These are phyloP conservation scores for Sebastolobus alascanus DNA, from an alignment of 2,797 vertebrate genomes.

Conservation along the genomic window DNA sequence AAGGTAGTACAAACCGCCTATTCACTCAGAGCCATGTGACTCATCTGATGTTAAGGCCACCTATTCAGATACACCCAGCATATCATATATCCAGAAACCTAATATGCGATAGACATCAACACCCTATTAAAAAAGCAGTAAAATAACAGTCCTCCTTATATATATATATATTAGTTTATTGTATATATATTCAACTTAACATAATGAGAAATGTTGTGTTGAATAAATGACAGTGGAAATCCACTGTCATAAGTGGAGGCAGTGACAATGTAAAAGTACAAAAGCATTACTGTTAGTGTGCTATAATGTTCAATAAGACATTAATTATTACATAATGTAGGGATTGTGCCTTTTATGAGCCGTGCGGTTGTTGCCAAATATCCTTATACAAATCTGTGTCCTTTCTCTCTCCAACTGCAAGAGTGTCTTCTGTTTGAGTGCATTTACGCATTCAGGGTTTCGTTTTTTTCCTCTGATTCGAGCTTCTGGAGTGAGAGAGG, in stretches of 20 bases:
- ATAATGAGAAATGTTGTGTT: not conserved
- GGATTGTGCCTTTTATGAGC: not conserved
- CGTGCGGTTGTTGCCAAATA: not conserved
- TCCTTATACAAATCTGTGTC: not conserved
- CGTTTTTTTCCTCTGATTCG: slow-evolving; percentile 63
- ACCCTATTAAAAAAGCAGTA: not conserved
- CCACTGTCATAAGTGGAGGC: not conserved
- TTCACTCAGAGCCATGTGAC: slow-evolving; percentile 42
- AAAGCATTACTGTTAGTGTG: not conserved
- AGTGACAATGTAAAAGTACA: not conserved
- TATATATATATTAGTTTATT: not conserved
- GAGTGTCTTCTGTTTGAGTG: not conserved
- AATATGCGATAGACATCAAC: not conserved
- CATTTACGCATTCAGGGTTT: slow-evolving; percentile 24
- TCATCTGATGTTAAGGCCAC: slow-evolving; percentile 5
- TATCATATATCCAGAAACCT: slow-evolving; percentile 46
- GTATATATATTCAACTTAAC: not conserved
- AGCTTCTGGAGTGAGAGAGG: slow-evolving; percentile 22
- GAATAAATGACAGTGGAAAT: not conserved
- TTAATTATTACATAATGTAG: not conserved
- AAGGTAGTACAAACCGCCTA: slow-evolving; percentile 21
- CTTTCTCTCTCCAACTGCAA: not conserved
- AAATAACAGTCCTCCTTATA: not conserved
- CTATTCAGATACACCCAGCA: slow-evolving; percentile 29
- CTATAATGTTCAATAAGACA: slow-evolving; percentile 2